phyloP scores from a whole-genome alignment of 2,797 vertebrate species.

The Ctenosaura bakeri region DNA sequence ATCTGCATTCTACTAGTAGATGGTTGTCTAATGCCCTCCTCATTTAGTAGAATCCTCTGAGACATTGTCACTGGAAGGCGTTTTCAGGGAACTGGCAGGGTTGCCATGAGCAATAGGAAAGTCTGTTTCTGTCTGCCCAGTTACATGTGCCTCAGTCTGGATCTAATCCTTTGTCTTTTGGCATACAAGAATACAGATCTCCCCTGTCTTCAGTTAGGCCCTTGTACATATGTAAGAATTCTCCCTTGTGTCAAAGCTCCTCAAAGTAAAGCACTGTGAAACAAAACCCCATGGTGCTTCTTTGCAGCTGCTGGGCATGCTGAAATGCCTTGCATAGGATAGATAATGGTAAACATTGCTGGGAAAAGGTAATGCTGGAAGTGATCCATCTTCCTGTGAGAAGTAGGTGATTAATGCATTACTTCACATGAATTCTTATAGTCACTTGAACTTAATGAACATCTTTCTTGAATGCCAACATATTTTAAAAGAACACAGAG shows the following conservation, averaged over 20 bases:
- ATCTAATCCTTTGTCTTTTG: not conserved
- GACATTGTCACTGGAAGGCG: too few species aligned
- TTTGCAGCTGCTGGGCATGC: not conserved
- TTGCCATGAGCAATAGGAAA: too few species aligned
- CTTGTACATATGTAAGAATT: not conserved
- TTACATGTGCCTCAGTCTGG: too few species aligned
- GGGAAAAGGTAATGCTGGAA: not conserved
- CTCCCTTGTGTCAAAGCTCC: not conserved
- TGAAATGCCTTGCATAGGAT: not conserved
- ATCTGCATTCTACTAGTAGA: too few species aligned
- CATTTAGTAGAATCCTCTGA: too few species aligned
- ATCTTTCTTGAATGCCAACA: not conserved
- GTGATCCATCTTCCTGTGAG: conserved; percentile 12
- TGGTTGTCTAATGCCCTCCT: too few species aligned
- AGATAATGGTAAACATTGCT: not conserved
- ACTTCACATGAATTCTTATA: not conserved
- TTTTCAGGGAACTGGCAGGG: too few species aligned
- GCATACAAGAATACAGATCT: not conserved
- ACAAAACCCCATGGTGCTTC: not conserved
- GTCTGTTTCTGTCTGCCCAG: too few species aligned
- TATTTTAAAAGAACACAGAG: not conserved
- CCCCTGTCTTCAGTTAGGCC: not conserved
- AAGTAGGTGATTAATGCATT: too few species aligned
- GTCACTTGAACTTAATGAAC: not conserved
- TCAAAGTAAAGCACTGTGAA: not conserved